Evolutionary conservation across 2,797 vertebrate species (phyloP).

Genomic region (Craterocephalus amniculus): DNA sequence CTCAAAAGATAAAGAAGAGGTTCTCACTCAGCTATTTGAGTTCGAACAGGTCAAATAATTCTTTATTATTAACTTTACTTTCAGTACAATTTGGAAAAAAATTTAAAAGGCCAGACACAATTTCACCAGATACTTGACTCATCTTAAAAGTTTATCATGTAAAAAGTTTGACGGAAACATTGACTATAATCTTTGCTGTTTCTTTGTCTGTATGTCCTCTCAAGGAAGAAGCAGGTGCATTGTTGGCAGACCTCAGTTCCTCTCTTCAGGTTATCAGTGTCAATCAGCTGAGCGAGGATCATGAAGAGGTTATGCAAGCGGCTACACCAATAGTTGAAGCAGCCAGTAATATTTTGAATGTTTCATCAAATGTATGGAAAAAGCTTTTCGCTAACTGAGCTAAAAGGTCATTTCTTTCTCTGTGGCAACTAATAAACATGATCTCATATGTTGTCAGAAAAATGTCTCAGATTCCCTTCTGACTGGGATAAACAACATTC

Average conservation of each 20-base stretch:
- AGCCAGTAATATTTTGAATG: constrained; percentile 88
- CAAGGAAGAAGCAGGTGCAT: constrained; percentile 84
- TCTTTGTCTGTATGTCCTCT: constrained; percentile 24
- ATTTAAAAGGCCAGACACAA: neutral
- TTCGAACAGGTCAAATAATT: neutral
- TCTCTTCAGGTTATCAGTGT: constrained; percentile 80
- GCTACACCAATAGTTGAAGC: constrained; percentile 86
- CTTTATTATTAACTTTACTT: neutral
- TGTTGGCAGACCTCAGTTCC: constrained; percentile 85
- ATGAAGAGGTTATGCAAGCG: constrained; percentile 75
- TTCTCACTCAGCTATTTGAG: neutral
- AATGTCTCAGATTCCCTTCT: constrained; percentile 83
- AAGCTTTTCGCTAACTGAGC: neutral
- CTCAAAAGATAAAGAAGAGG: neutral
- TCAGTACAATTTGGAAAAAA: neutral
- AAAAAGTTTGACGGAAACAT: neutral
- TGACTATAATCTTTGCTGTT: constrained; percentile 1
- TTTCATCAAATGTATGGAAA: constrained; percentile 73
- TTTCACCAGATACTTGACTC: neutral
- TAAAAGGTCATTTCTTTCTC: neutral
- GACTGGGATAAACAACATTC: constrained; percentile 83
- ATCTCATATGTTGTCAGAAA: constrained; percentile 58
- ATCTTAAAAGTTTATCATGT: neutral
- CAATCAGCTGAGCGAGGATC: constrained; percentile 48
- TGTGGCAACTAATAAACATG: neutral